These are phyloP conservation scores for Petrosia ficiformis DNA, from an alignment of 37 sponge, comb jelly and placozoan genomes.

Conservation along the genomic window DNA sequence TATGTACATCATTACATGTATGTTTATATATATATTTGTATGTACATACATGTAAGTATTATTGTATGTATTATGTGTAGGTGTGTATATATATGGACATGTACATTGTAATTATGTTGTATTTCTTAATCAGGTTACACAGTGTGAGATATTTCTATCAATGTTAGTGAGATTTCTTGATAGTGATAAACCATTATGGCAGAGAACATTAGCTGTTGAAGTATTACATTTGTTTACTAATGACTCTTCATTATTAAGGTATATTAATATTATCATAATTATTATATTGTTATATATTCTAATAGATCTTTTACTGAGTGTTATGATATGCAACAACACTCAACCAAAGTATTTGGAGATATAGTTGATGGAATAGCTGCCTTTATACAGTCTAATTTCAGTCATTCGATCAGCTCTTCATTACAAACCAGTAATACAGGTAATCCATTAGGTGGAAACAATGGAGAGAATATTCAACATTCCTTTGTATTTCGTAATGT, in stretches of 20 bases:
- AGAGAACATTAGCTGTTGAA: slow-evolving; percentile 90
- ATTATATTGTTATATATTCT: not conserved
- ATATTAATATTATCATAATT: slow-evolving; percentile 6
- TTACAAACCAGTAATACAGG: not conserved
- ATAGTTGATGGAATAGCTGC: slow-evolving; percentile 78
- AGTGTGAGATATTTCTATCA: slow-evolving; percentile 96
- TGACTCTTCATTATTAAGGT: slow-evolving; percentile 63
- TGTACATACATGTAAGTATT: no score
- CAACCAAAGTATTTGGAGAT: slow-evolving; percentile 84
- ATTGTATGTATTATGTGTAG: no score
- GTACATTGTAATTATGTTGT: not conserved
- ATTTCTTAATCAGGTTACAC: slow-evolving; percentile 65
- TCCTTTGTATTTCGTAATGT: slow-evolving; percentile 24
- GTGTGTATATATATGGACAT: no score
- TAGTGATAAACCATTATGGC: slow-evolving; percentile 89
- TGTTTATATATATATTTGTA: no score
- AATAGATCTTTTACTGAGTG: slow-evolving; percentile 73
- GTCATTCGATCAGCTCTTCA: slow-evolving; percentile 22
- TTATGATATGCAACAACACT: slow-evolving; percentile 96
- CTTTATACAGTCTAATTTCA: slow-evolving; percentile 82
- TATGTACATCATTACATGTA: no score
- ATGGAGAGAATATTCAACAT: no score
- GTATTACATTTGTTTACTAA: slow-evolving; percentile 74
- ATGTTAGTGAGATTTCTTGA: slow-evolving; percentile 94
- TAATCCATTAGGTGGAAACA: slow-evolving; percentile 9